Base-by-base conservation (phyloP, 2,113 vertebrate genomes). In the Acanthochromis polyacanthus region DNA sequence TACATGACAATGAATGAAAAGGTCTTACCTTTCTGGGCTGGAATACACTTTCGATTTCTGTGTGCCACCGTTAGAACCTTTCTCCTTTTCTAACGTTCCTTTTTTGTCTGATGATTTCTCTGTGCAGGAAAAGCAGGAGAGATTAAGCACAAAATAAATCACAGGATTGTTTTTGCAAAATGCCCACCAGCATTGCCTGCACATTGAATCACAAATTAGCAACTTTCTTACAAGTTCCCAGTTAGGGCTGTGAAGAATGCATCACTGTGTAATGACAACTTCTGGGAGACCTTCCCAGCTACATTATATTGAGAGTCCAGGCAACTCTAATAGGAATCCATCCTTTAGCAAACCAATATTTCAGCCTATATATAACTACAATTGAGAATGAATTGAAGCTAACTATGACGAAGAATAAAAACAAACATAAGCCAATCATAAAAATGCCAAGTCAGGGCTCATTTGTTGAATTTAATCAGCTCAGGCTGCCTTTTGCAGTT, bases 51-150 rank as follows among this genome's bases (percentile, higher is more conserved):
- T 90, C 63, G 71, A 51, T 52, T 80, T 88, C 40, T 85, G 74
- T 23, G 36, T 20, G 16, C 71, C 77, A 56, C 79, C 55, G 82
- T 85, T 88, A 1, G 71, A 71, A 7, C 59, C 68, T 40, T 66
- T 89, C 52, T 91, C 78, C 4, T 66, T 89, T 50, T 84, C 89
- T 22, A 63, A 50, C 48, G 30, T 60, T 83, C 60, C 75, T 57
- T 77, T 91, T 79, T 82, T 91, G 64, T 92, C 82, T 2, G 81
- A 79, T 5, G 85, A 66, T 78, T 85, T 91, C 59, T 92, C 94
- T 95, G 83, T 71, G 73, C n/a, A 78, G 23, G 63, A 51, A 51
- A n/a, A 80, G 38, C 19, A 46, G 23, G 14, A 50, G 9, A 59
- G 9, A 81, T 5, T 48, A 58, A 70, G 48, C 25, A 64, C 20